These are phyloP conservation scores for Antigone vipio DNA, from an alignment of 2,113 vertebrate genomes.

Conservation along the genomic window DNA sequence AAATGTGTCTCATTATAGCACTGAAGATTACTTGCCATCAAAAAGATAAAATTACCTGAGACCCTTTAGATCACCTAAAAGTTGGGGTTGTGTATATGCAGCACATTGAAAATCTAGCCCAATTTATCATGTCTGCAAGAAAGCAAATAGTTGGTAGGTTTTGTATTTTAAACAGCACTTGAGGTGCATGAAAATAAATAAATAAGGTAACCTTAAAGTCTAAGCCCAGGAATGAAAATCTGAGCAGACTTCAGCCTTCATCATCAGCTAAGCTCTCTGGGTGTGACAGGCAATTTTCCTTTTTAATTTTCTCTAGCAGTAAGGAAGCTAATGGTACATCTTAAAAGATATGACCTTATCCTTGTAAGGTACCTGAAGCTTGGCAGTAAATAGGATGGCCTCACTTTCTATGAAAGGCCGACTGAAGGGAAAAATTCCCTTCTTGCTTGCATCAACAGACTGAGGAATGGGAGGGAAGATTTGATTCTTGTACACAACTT, in stretches of 20 bases:
- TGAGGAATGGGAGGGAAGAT: conserved; percentile 2
- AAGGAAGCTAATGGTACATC: conserved; percentile 58
- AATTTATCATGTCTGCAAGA: conserved; percentile 45
- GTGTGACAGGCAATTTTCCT: conserved; percentile 67
- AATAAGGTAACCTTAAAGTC: conserved; percentile 46
- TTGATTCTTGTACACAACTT: background rate
- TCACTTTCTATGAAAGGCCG: background rate
- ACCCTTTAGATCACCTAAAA: conserved; percentile 19
- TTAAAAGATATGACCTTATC: conserved; percentile 61
- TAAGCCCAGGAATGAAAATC: conserved; percentile 34
- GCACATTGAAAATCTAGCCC: conserved; percentile 15
- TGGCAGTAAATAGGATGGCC: conserved; percentile 41
- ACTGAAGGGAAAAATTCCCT: conserved; percentile 14
- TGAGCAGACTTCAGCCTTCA: conserved; percentile 52
- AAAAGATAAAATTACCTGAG: conserved; percentile 57
- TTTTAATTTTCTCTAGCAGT: conserved; percentile 66
- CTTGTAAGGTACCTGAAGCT: conserved; percentile 58
- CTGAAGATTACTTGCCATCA: conserved; percentile 61
- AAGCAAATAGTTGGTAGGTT: conserved; percentile 30
- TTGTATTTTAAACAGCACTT: conserved; percentile 50
- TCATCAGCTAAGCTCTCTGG: conserved; percentile 54
- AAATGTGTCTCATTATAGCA: conserved; percentile 52
- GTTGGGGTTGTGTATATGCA: conserved; percentile 38
- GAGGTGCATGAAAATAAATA: conserved; percentile 44
- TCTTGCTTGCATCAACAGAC: background rate